Evolutionary conservation across 2,797 vertebrate species (phyloP), one percentile per base, ranked within the genome.

Genomic region (Geotrypetes seraphini): DNA sequence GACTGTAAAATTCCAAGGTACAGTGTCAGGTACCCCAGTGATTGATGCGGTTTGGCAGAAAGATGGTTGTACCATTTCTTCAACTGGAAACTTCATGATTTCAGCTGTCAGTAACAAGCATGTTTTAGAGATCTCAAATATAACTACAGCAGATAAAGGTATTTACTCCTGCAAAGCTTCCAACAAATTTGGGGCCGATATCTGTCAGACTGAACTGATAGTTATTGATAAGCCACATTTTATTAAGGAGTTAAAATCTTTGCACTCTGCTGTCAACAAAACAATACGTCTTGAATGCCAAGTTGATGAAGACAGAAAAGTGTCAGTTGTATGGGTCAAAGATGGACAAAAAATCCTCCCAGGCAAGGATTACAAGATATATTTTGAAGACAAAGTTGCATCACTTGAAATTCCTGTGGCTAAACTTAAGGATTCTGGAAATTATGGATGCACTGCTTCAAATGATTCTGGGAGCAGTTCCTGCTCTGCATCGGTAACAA

Each of bases 11-110:
- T 83, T 99, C 66, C 87, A 91, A 55, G 96, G 90, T 65, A 90
- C 85, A 25, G 85, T 97, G 60, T 80, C 82, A 74, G 96, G 95
- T 27, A 92, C 93, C 22, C 82, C 87, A 0, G 85, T 92, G 53
- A 92, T 99, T 45, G 89, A 92, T 13, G 50, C 92, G 52, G 75
- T 86, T 64, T 99, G 96, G 96, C 94, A 96, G 69, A 98, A 96
- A 75, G 91, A 96, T 60, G 92, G 88, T 34, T 57, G 86, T 26
- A 78, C 81, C 10, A 65, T 99, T 57, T 78, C 78, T 30, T 66
- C 85, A 12, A 83, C 81, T 8, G 86, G 81, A 17, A 87, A 71
- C 50, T 68, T 69, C 75, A 83, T 75, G 56, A 84, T 89, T 39
- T 84, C 78, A 50, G 71, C 78, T 52, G 76, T 82, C 56, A 90